Percentiles rank a stretch among this genome's conserved stretches.
Conservation (phyloP, 2,113 vertebrate genomes). For the Aplodontia rufa region DNA sequence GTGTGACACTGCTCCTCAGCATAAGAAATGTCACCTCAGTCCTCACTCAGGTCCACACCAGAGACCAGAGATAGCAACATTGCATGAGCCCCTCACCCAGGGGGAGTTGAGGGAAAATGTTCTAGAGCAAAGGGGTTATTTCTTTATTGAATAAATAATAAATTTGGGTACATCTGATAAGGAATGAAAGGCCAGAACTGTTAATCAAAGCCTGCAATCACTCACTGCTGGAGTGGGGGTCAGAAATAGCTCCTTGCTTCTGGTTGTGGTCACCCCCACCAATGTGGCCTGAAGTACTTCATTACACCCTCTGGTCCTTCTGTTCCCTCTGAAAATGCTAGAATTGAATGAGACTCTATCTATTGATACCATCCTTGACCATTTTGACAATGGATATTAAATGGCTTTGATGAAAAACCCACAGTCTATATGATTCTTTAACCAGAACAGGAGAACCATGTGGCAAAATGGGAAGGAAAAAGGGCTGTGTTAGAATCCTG, state of each 20-base stretch:
- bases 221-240: neutral
- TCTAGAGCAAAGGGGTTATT: neutral
- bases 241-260: neutral
- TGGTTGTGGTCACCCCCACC: neutral
- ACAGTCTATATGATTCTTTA: neutral
- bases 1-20: neutral
- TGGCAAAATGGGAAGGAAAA: neutral
- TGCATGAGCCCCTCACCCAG: neutral
- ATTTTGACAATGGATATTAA: slow-evolving; percentile 1
- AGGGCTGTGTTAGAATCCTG: neutral
- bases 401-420: neutral
- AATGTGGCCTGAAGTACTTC: neutral
- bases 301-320: neutral
- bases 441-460: neutral
- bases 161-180: neutral
- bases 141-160: neutral
- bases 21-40: neutral
- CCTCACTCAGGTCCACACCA: too few relatives aligned
- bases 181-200: slow-evolving; percentile 3
- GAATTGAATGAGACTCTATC: neutral
- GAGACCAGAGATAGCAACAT: neutral
- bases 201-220: neutral
- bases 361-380: neutral
- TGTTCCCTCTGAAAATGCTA: slow-evolving; percentile 5
- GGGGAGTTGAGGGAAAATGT: neutral